Percentiles rank a stretch among this genome's conserved stretches.
phyloP scores from a whole-genome alignment of 2,888 invertebrate species.

The Plutella xylostella region DNA sequence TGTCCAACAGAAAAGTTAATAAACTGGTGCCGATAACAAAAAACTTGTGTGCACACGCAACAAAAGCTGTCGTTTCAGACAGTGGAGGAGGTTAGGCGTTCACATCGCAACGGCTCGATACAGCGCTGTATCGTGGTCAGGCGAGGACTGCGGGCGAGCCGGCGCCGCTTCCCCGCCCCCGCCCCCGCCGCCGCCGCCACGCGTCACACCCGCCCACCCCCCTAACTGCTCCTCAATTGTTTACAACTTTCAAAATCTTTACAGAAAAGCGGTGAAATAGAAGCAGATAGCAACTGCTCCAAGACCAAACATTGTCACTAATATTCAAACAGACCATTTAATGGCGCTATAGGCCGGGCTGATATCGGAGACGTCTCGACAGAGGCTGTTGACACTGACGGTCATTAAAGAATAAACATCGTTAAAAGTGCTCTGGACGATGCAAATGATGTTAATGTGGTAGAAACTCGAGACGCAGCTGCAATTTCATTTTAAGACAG shows the following conservation, averaged over 20 bases:
- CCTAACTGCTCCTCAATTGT: constrained; percentile 17
- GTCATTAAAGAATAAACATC: too few species aligned
- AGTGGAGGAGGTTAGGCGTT: constrained; percentile 55
- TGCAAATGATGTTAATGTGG: too few species aligned
- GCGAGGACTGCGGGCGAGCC: constrained; percentile 47
- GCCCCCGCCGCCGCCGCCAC: constrained; percentile 16
- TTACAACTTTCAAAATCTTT: constrained; percentile 1
- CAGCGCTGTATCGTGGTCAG: constrained; percentile 62
- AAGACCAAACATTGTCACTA: not conserved
- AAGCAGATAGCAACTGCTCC: not conserved
- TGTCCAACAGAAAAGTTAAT: constrained; percentile 40
- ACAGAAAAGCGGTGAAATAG: not conserved
- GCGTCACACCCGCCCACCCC: constrained; percentile 24
- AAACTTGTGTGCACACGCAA: constrained; percentile 29
- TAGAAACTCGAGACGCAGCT: too few species aligned
- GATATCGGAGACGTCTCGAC: too few species aligned
- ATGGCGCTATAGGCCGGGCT: not conserved
- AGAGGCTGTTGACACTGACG: too few species aligned
- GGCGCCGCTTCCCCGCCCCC: constrained; percentile 10
- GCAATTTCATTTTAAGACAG: too few species aligned
- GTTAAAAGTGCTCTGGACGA: too few species aligned
- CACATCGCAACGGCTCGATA: constrained; percentile 66
- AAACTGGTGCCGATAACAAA: constrained; percentile 13
- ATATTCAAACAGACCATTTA: not conserved
- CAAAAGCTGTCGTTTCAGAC: constrained; percentile 61